Percentiles rank a stretch among this genome's conserved stretches.
These are phyloP conservation scores for Cercopithecus mona DNA, from an alignment of 2,113 vertebrate species.

Conservation along the genomic window DNA sequence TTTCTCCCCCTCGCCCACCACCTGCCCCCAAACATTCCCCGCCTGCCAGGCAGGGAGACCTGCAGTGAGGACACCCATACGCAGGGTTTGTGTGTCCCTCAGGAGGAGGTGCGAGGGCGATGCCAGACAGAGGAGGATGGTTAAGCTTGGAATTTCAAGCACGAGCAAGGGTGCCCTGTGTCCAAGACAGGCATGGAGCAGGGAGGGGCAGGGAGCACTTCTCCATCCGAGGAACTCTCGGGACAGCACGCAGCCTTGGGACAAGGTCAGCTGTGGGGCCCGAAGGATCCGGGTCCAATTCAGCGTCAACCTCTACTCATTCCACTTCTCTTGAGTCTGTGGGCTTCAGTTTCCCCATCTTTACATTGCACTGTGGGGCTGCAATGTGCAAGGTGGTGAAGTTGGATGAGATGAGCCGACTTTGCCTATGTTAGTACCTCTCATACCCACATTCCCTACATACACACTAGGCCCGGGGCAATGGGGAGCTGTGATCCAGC, in stretches of 20 bases:
- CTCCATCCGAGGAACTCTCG: neutral
- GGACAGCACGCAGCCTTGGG: neutral
- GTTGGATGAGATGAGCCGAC: no score
- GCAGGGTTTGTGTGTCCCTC: neutral
- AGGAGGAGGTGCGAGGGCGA: neutral
- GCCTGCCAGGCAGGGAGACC: no score
- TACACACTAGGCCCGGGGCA: no score
- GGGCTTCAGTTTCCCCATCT: neutral
- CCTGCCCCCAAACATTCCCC: no score
- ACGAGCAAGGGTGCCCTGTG: fast-evolving
- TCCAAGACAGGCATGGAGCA: neutral
- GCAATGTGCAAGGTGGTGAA: fast-evolving
- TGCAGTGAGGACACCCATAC: fast-evolving
- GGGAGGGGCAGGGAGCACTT: neutral
- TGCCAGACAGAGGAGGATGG: neutral
- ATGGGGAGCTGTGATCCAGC: fast-evolving
- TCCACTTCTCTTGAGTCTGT: fast-evolving
- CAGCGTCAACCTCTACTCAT: fast-evolving
- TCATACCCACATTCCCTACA: no score
- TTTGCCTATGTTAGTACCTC: neutral
- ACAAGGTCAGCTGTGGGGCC: neutral
- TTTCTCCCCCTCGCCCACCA: fast-evolving
- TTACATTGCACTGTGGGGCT: neutral
- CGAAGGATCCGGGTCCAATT: fast-evolving
- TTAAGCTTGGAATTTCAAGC: neutral